Evolutionary conservation across 2,888 invertebrate species (phyloP), one percentile per base, ranked within the genome.

Genomic region (Limnephilus lunatus): DNA sequence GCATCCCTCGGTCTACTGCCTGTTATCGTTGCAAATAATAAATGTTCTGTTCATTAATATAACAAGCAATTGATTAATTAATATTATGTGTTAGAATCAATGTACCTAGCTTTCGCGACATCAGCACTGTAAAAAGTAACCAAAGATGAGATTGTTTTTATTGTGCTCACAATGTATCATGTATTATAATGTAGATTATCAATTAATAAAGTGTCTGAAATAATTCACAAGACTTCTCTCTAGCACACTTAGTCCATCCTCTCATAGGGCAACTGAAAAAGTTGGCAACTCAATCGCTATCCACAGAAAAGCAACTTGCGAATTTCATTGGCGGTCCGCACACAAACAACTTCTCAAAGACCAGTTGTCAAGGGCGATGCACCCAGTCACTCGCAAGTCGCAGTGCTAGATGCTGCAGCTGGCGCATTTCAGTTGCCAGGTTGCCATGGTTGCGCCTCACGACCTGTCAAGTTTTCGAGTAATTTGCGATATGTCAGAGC

Each of bases 151-250:
- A 86, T n/a, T 86, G 15, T 39, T 39, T 39, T 44, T 44, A 19
- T 88, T 88, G 88, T 88, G 88, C 68, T 88, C 32, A 88, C 88
- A 88, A 53, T 68, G 68, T 15, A 68, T 12, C 39, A 32, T 85
- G 68, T 87, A 87, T 88, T 88, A 88, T 31, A 39, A 85, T 85
- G 85, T 85, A 32, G 31, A 68, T 53, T 15, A 68, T 53, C 14
- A 86, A 88, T 88, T 15, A 88, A 86, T 86, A 86, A 44, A 86
- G 30, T 86, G n/a, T 86, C 44, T 44, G 11, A 39, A 44, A n/a
- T 44, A 86, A 86, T 86, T 86, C 14, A 7, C 48, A 85, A 39
- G 14, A n/a, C 35, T 44, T 85, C 19, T 85, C 25, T 85, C n/a
- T 85, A 68, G 25, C 68, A 68, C 68, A 68, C 68, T 68, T 19